Evolutionary conservation across 2,113 vertebrate genomes (phyloP).

Genomic region (Vidua chalybeata): DNA sequence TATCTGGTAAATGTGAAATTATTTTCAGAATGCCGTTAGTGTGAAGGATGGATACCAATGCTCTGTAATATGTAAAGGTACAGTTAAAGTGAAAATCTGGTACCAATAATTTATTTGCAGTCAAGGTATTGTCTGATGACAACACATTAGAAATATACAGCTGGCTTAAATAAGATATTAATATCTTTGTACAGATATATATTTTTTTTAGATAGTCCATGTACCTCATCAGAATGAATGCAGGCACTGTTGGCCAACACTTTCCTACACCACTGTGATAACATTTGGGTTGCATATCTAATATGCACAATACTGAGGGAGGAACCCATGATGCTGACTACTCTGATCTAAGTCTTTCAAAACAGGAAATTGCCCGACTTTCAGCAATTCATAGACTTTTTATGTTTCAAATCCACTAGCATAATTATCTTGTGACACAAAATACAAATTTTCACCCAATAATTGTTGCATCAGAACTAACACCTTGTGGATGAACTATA

Average conservation of each 20-base stretch:
- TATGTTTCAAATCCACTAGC: background rate
- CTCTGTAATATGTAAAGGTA: rapidly evolving
- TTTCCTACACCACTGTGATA: background rate
- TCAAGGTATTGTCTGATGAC: background rate
- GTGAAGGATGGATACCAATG: background rate
- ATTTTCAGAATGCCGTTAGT: background rate
- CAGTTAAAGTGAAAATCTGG: background rate
- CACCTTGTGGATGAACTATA: background rate
- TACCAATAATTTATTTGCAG: background rate
- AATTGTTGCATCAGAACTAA: background rate
- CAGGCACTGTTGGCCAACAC: background rate
- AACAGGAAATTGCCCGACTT: background rate
- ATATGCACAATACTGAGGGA: background rate
- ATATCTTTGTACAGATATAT: background rate
- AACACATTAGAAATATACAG: background rate
- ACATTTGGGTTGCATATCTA: background rate
- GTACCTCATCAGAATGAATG: background rate
- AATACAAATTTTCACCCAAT: background rate
- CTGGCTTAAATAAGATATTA: background rate
- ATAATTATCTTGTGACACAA: background rate
- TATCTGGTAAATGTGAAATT: background rate
- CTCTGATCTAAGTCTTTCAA: background rate
- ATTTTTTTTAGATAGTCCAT: background rate
- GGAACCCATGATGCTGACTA: background rate
- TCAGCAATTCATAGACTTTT: background rate